Evolutionary conservation across 1,140 invertebrate genomes (phyloP).

Genomic region (Leptestheria dahalacensis): DNA sequence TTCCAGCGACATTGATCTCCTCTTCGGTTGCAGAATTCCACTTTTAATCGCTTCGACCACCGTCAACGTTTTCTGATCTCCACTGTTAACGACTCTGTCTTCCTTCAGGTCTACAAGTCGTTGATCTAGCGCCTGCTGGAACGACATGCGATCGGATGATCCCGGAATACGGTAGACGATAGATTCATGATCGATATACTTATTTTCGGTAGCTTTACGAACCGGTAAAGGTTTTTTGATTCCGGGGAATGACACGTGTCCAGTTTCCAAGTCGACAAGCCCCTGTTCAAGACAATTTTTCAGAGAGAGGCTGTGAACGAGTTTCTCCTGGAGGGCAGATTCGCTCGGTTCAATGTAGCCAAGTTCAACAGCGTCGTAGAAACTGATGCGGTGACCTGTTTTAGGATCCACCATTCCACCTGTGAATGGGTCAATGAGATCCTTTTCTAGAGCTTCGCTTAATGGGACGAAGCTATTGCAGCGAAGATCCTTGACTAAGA

Average conservation of each 20-base stretch:
- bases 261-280: slow-evolving; percentile 42
- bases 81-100: slow-evolving; percentile 50
- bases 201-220: slow-evolving; percentile 49
- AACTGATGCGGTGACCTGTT: slow-evolving; percentile 59
- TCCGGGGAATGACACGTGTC: slow-evolving; percentile 44
- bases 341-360: slow-evolving; percentile 38
- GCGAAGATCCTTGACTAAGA: slow-evolving; percentile 60
- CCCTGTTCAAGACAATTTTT: slow-evolving; percentile 48
- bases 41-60: slow-evolving; percentile 50
- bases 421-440: slow-evolving; percentile 53
- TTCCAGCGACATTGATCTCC: slow-evolving; percentile 58
- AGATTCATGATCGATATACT: slow-evolving; percentile 55
- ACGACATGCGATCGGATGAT: slow-evolving; percentile 50
- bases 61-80: slow-evolving; percentile 45
- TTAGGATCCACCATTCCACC: slow-evolving; percentile 70
- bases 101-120: slow-evolving; percentile 57
- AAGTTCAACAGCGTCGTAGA: slow-evolving; percentile 64
- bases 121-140: slow-evolving; percentile 56
- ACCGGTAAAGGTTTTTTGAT: slow-evolving; percentile 45
- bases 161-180: slow-evolving; percentile 50
- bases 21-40: slow-evolving; percentile 45
- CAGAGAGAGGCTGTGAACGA: slow-evolving; percentile 34
- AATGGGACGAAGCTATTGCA: slow-evolving; percentile 48
- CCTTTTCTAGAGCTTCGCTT: slow-evolving; percentile 52
- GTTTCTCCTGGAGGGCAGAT: slow-evolving; percentile 18